Evolutionary conservation across 2,797 vertebrate species (phyloP).

Genomic region (Adrianichthys oophorus): DNA sequence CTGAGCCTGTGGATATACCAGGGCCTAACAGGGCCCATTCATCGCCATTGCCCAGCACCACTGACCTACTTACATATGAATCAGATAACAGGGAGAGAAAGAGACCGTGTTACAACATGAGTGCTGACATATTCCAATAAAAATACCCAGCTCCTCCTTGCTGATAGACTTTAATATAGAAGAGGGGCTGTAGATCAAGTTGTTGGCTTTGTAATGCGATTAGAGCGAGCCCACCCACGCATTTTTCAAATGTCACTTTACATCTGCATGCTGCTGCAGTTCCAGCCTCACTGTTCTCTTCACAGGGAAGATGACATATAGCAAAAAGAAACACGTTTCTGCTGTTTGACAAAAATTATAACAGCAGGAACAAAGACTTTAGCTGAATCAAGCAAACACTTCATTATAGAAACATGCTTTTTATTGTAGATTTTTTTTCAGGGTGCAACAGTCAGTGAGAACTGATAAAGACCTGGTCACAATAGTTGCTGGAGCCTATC

Average conservation of each 20-base stretch:
- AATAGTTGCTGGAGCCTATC: no score
- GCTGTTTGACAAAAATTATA: no score
- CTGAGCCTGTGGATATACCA: slow-evolving; percentile 50
- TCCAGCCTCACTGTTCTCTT: not conserved
- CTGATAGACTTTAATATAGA: slow-evolving; percentile 49
- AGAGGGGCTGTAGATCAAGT: slow-evolving; percentile 34
- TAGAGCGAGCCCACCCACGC: slow-evolving; percentile 33
- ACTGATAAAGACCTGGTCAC: no score
- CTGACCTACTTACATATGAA: slow-evolving; percentile 78
- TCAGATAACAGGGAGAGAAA: slow-evolving; percentile 54
- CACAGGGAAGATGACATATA: not conserved
- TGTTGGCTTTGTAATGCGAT: slow-evolving; percentile 46
- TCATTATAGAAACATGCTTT: no score
- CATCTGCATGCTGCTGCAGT: slow-evolving; percentile 2
- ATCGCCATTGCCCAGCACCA: slow-evolving; percentile 49
- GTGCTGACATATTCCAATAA: slow-evolving; percentile 47
- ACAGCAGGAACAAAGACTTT: no score
- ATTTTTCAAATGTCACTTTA: slow-evolving; percentile 3
- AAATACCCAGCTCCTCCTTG: slow-evolving; percentile 43
- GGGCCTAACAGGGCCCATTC: slow-evolving; percentile 57
- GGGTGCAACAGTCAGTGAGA: no score
- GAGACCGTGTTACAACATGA: slow-evolving; percentile 45
- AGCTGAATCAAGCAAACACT: no score
- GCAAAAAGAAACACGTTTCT: not conserved
- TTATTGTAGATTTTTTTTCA: no score